Evolutionary conservation across 2,888 invertebrate species (phyloP), one percentile per base, ranked within the genome.

Genomic region (Athalia rosae): DNA sequence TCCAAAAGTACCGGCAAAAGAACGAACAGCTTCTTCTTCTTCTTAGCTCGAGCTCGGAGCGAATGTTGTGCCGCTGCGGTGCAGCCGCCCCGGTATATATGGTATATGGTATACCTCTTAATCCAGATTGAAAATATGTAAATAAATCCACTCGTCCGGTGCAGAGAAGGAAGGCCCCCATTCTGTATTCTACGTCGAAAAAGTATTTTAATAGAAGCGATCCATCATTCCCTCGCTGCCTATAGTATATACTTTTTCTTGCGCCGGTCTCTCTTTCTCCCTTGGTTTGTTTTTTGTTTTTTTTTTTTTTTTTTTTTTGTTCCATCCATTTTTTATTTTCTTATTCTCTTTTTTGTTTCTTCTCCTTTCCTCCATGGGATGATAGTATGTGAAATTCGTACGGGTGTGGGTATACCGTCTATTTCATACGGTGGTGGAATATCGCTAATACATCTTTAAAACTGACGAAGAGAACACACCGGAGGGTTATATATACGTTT

Each of bases 71-170:
- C 28, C 28, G 28, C 28, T 28, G 28, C 28, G 28, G 28, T 28
- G 28, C 28, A 28, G 28, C 28, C 28, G 28, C 28, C 28, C 28
- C 28, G 28, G 28, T 28, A 28, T 28, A 28, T 28, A 28, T 28
- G 28, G 28, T 28, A 28, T 28, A 28, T 28, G 28, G 84, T 84
- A 84, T 86, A 87, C 87, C 87, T 88, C 87, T 89, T 89, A 89
- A 89, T 89, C 89, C 89, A 88, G 89, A 89, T 89, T 88, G 89
- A 88, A 89, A 89, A 89, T 89, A 89, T 89, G 89, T 88, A 89
- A 89, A 89, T 89, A 89, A 87, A 88, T 88, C 88, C 86, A 85
- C 83, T 86, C 85, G 85, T 84, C 74, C 71, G 58, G 41, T 28
- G 56, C 50, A 58, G 45, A 58, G n/a, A 13, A 71, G 28, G 53